phyloP scores from a whole-genome alignment of 1,140 invertebrate species.

The Anoplolepis gracilipes region DNA sequence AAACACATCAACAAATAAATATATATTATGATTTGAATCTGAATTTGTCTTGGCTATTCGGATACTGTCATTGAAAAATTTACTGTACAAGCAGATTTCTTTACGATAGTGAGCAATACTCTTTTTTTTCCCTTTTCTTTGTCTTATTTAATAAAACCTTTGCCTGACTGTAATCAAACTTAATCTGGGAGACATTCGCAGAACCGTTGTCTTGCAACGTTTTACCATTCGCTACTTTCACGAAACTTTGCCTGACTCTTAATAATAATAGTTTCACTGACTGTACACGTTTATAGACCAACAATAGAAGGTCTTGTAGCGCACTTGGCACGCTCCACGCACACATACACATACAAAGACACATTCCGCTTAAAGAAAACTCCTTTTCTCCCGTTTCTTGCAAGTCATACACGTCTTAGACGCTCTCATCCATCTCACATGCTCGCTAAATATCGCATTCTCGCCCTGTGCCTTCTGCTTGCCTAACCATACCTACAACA shows the following conservation, averaged over 20 bases:
- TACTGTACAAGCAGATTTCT: conserved; percentile 83
- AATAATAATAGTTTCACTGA: conserved; percentile 87
- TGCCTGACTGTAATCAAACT: conserved; percentile 62
- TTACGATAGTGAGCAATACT: conserved; percentile 50
- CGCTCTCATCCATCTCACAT: conserved; percentile 44
- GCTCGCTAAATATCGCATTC: conserved; percentile 61
- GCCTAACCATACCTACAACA: background rate
- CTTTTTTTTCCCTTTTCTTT: conserved; percentile 72
- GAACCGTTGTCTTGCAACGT: conserved; percentile 69
- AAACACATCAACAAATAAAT: conserved; percentile 77
- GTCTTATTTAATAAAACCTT: conserved; percentile 67
- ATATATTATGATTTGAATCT: conserved; percentile 82
- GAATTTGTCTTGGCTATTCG: conserved; percentile 74
- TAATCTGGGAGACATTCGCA: conserved; percentile 72
- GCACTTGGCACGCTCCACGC: conserved; percentile 81
- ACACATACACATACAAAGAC: conserved; percentile 79
- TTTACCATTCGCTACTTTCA: conserved; percentile 66
- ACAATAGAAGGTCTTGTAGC: conserved; percentile 85
- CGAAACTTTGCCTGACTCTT: conserved; percentile 83
- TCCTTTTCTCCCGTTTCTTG: conserved; percentile 11
- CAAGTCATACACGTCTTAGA: conserved; percentile 24
- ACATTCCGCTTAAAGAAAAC: conserved; percentile 60
- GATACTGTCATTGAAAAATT: conserved; percentile 73
- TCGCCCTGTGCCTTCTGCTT: conserved; percentile 39
- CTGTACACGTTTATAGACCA: conserved; percentile 86